Evolutionary conservation across 2,113 vertebrate species (phyloP).

Genomic region (Oryzias javanicus): DNA sequence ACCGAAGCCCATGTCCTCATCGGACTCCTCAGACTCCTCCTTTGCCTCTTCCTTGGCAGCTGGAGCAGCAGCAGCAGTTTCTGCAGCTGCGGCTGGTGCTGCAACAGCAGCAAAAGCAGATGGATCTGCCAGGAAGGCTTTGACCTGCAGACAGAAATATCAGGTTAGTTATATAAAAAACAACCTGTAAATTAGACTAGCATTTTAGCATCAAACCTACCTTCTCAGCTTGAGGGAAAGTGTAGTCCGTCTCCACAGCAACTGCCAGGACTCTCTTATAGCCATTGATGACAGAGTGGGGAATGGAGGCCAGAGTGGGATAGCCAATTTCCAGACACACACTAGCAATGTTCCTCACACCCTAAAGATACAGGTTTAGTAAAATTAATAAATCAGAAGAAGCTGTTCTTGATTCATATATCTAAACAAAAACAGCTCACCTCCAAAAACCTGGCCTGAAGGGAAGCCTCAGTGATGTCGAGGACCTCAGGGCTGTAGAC

Average conservation of each 20-base stretch:
- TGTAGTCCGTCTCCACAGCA: constrained; percentile 92
- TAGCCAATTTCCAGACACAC: constrained; percentile 97
- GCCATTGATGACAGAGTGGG: constrained; percentile 92
- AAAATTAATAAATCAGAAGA: not conserved
- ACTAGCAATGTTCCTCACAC: constrained; percentile 95
- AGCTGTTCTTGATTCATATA: not conserved
- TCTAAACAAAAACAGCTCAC: constrained; percentile 54
- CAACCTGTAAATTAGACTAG: constrained; percentile 12
- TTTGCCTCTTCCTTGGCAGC: constrained; percentile 80
- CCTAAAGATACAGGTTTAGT: constrained; percentile 66
- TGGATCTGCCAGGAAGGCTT: constrained; percentile 94
- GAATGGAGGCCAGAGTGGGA: constrained; percentile 92
- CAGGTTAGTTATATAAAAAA: not conserved
- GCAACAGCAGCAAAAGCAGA: constrained; percentile 84
- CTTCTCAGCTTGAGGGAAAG: constrained; percentile 97
- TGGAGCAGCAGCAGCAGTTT: constrained; percentile 69
- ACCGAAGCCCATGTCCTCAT: constrained; percentile 96
- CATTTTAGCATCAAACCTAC: constrained; percentile 65
- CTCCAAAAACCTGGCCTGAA: constrained; percentile 92
- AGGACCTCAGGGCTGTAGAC: constrained; percentile 98
- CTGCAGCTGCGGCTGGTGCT: constrained; percentile 73
- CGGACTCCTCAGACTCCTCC: constrained; percentile 94
- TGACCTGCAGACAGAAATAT: constrained; percentile 74
- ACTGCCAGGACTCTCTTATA: constrained; percentile 95
- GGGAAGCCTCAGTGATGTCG: constrained; percentile 93